These are phyloP conservation scores for Gulo gulo DNA, from an alignment of 2,113 vertebrate genomes.

Conservation along the genomic window DNA sequence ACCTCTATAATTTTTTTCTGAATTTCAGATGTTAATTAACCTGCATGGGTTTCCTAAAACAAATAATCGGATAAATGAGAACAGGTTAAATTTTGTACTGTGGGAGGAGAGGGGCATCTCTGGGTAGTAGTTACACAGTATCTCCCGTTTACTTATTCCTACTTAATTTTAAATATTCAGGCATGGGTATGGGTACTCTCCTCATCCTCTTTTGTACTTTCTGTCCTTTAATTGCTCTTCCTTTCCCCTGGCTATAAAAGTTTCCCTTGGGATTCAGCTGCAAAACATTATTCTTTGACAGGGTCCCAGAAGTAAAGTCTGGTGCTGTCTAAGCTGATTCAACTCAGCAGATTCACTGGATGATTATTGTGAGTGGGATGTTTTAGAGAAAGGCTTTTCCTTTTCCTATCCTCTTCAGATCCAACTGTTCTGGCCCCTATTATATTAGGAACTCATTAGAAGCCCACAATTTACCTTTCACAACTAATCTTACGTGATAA, in stretches of 20 bases:
- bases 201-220: not conserved
- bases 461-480: slow-evolving; percentile 38
- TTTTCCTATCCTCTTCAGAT: not conserved
- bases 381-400: slow-evolving; percentile 28
- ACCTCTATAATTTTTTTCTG: not conserved
- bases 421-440: not conserved
- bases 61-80: not conserved
- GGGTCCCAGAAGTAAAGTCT: not conserved
- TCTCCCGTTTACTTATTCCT: not conserved
- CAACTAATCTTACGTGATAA: not conserved
- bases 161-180: not conserved
- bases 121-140: not conserved
- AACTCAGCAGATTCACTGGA: not conserved
- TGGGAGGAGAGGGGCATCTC: not conserved
- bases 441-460: not conserved
- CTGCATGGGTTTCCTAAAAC: not conserved
- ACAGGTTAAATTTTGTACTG: not conserved
- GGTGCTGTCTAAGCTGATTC: not conserved
- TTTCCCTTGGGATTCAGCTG: not conserved
- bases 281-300: not conserved
- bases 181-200: not conserved
- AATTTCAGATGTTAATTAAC: not conserved
- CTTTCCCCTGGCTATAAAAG: not conserved
- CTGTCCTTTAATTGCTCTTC: not conserved
- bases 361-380: not conserved